Evolutionary conservation across 2,113 vertebrate species (phyloP), one percentile per base, ranked within the genome.

Genomic region (Zingel zingel): DNA sequence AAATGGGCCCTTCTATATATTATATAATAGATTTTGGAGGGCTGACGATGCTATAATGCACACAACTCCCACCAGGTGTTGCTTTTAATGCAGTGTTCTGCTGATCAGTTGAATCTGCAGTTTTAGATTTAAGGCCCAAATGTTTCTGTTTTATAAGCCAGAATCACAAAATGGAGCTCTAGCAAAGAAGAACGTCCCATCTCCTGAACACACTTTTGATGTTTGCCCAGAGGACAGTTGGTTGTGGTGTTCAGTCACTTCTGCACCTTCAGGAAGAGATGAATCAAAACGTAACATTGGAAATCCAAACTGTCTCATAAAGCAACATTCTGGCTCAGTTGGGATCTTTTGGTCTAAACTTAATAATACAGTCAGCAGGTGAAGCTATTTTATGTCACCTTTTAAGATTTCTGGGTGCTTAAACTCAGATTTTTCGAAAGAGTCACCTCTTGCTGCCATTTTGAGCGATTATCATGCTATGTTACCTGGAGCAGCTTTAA

Each of bases 61-160:
- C 73, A 72, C 16, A 56, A 8, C 73, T 68, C 73, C 74, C 74
- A 66, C 65, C 72, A 72, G 78, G 73, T 71, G 67, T 72, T 76
- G 59, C 53, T 81, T 43, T 78, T 64, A 73, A 74, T 69, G 74
- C 74, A 79, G 33, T 7, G 13, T 47, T 78, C 69, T 78, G 84
- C 79, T 48, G 18, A 65, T 70, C 50, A 65, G 27, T 71, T 33
- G 2, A 66, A 53, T 39, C 63, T 78, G 77, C 77, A 74, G 39
- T 53, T 76, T 54, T 19, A 63, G 21, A 43, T 13, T 12, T 23
- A 54, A 16, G 43, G 6, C 65, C 19, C 12, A 58, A 58, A 57
- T 19, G 4, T 12, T 9, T 12, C 2, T 53, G 18, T 53, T 76
- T 79, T 25, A 43, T 75, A 33, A 68, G 45, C 43, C 51, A 12